These are phyloP conservation scores for Miniopterus natalensis DNA, from an alignment of 2,113 vertebrate species.

Conservation along the genomic window DNA sequence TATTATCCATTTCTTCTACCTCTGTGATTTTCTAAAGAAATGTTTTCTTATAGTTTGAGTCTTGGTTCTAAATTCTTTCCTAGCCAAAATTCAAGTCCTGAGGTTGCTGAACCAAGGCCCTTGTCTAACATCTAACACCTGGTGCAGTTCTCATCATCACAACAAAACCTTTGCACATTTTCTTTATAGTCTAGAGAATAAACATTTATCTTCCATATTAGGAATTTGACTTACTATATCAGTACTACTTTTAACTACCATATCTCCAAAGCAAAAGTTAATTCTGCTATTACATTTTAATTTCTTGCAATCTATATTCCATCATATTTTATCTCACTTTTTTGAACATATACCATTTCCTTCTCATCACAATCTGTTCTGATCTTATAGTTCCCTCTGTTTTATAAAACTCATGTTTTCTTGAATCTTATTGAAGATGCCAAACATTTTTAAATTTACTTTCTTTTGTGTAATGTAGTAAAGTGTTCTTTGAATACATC, in stretches of 20 bases:
- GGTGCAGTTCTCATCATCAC: background rate
- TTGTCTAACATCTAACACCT: background rate
- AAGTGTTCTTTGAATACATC: background rate
- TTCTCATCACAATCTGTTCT: background rate
- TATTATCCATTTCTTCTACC: background rate
- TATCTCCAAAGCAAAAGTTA: background rate
- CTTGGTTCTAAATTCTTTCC: background rate
- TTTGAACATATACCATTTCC: background rate
- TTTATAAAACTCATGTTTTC: background rate
- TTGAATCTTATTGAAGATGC: background rate
- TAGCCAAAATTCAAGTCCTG: background rate
- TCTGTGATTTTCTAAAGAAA: background rate
- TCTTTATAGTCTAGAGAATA: background rate
- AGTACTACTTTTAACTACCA: background rate
- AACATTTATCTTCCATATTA: background rate
- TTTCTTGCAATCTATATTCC: background rate
- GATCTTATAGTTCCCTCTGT: background rate
- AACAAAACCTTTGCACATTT: background rate
- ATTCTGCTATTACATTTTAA: slow-evolving; percentile 26
- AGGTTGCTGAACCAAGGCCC: background rate
- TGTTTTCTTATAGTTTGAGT: background rate
- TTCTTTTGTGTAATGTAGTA: background rate
- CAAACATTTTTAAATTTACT: slow-evolving; percentile 4
- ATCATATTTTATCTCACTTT: background rate
- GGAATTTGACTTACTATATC: background rate